Percentiles rank a stretch among this genome's conserved stretches.
Evolutionary conservation across 2,888 invertebrate species (phyloP).

Genomic region (Embidobia sp.): DNA sequence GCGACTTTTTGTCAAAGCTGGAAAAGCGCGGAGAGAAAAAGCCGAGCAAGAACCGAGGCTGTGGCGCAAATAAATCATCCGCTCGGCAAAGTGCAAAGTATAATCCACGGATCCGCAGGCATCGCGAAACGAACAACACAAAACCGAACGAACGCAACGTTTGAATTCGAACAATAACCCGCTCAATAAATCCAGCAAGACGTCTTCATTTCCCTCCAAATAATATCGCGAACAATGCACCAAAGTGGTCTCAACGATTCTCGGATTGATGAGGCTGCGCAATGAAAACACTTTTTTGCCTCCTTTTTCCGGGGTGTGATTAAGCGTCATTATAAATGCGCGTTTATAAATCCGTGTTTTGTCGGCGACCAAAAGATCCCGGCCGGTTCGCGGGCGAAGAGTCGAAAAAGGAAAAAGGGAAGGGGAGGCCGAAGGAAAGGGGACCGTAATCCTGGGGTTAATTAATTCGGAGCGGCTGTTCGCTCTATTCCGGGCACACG

Average conservation of each 20-base stretch:
- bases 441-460: slow-evolving; percentile 33
- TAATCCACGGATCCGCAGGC: slow-evolving; percentile 30
- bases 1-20: background rate
- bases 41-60: background rate
- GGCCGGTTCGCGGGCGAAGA: slow-evolving; percentile 18
- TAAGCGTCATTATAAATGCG: slow-evolving; percentile 46
- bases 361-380: slow-evolving; percentile 34
- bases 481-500: slow-evolving; percentile 44
- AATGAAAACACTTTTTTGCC: slow-evolving; percentile 47
- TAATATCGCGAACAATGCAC: slow-evolving; percentile 51
- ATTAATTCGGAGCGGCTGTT: slow-evolving; percentile 45
- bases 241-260: slow-evolving; percentile 24
- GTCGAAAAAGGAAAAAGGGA: slow-evolving; percentile 13
- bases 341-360: slow-evolving; percentile 41
- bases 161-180: slow-evolving; percentile 53
- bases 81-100: slow-evolving; percentile 29
- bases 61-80: slow-evolving; percentile 45
- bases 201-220: slow-evolving; percentile 56
- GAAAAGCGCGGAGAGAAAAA: slow-evolving; percentile 3
- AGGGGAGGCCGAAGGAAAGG: background rate
- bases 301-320: slow-evolving; percentile 30
- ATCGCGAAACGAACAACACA: slow-evolving; percentile 40
- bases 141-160: slow-evolving; percentile 41
- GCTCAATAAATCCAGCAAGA: slow-evolving; percentile 52
- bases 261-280: slow-evolving; percentile 38